Evolutionary conservation across 2,113 vertebrate genomes (phyloP), one percentile per base, ranked within the genome.

Genomic region (Aptenodytes forsteri): DNA sequence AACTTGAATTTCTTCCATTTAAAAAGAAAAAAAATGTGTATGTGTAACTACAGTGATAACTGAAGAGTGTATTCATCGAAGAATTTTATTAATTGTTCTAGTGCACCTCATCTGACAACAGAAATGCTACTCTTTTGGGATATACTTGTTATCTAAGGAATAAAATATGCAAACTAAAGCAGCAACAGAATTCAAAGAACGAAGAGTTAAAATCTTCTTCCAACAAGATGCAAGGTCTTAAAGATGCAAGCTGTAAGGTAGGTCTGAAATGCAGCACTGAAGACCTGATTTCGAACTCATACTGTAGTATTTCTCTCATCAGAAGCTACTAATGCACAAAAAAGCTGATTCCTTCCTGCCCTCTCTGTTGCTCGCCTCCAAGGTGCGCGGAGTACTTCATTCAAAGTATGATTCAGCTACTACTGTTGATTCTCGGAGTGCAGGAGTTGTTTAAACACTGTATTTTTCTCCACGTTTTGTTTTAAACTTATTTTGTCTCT

Each of bases 301-400:
- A 61, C 61, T 93, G 12, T 79, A 95, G 38, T 46, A 91, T 89
- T 95, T 94, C 59, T 95, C 78, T 94, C 11, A 8, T 94, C 87
- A 96, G 76, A 94, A 61, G 75, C 82, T 97, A 92, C 82, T 89
- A 65, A 59, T 71, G 50, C 67, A 96, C 59, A 83, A 78, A 95
- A 93, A 65, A 75, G 44, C 16, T 8, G 11, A 34, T 70, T 93
- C 36, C 30, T 32, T 69, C 20, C 32, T 55, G 32, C 21, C 18
- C 4, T 46, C 52, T 62, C 29, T 50, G 26, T n/a, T 66, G 56
- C 20, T 79, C 5, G 82, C 5, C 42, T 92, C 38, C 66, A 46
- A 76, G 58, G 25, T 49, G 27, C 18, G 21, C 5, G 26, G 14
- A 27, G 58, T 40, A 22, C 46, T 93, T 76, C 22, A 81, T 84